These are phyloP conservation scores for Subanguina moxae DNA, from an alignment of 1,140 invertebrate genomes.

Conservation along the genomic window DNA sequence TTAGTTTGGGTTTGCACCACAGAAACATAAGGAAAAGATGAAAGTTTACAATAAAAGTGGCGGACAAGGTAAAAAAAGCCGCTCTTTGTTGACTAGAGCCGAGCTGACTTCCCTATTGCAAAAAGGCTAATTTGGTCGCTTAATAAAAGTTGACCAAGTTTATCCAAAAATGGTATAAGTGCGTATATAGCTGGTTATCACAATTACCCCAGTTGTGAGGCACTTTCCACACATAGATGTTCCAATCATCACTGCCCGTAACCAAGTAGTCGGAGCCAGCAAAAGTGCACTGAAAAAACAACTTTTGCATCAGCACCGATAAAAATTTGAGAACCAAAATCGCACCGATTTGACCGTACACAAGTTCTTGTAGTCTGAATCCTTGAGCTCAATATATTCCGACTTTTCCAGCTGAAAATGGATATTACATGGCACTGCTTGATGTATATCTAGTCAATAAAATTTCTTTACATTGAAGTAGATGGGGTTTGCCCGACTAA, in stretches of 20 bases:
- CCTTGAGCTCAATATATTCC: constrained; percentile 63
- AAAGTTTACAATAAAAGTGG: too few species aligned
- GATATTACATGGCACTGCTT: constrained; percentile 13
- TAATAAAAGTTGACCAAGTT: too few species aligned
- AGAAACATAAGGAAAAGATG: too few species aligned
- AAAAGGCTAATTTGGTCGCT: too few species aligned
- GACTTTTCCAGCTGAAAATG: constrained; percentile 30
- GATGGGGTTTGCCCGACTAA: constrained; percentile 24
- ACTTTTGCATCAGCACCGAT: too few species aligned
- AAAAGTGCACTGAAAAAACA: too few species aligned
- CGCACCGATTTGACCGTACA: constrained; percentile 94
- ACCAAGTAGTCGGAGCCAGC: constrained; percentile 71
- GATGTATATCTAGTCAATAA: constrained; percentile 8
- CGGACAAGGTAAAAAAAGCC: too few species aligned
- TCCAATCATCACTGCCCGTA: constrained; percentile 89
- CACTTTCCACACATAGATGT: constrained; percentile 87
- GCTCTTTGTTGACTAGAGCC: too few species aligned
- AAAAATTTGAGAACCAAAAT: constrained; percentile 80
- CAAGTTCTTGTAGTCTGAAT: constrained; percentile 85
- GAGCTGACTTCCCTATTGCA: too few species aligned
- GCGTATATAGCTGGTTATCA: too few species aligned
- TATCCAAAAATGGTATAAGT: too few species aligned
- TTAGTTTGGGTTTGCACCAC: too few species aligned
- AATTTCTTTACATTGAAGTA: constrained; percentile 30
- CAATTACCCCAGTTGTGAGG: constrained; percentile 63